A percentile compares a stretch with the other conserved stretches of the same genome.
Evolutionary conservation across 2,888 invertebrate species (phyloP).

Genomic region (Muschampia plurimacula): DNA sequence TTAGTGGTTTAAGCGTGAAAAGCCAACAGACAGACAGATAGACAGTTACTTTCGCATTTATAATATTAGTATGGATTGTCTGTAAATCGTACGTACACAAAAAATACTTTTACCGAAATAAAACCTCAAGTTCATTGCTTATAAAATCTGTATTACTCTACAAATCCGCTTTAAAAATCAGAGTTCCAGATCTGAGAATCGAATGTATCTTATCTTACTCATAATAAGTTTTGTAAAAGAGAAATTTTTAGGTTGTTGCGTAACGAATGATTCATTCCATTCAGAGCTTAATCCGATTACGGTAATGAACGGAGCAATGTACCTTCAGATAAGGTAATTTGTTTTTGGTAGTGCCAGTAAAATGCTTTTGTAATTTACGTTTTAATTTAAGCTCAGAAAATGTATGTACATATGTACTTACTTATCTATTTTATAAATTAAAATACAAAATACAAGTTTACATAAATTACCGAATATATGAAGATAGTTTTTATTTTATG

Average conservation of each 20-base stretch:
- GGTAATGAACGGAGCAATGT: conserved; percentile 16
- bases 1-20: no score
- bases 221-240: conserved; percentile 37
- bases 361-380: conserved; percentile 14
- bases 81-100: not conserved
- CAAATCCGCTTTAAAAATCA: conserved; percentile 24
- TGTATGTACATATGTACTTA: not conserved
- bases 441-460: no score
- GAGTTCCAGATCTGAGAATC: conserved; percentile 21
- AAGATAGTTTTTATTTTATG: not conserved
- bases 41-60: no score
- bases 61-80: no score
- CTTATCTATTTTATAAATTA: no score
- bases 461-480: no score
- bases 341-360: conserved; percentile 26
- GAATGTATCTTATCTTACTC: conserved; percentile 34
- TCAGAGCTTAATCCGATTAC: conserved; percentile 32
- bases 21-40: no score
- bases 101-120: not conserved
- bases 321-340: conserved; percentile 34
- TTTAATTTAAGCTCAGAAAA: conserved; percentile 8
- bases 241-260: conserved; percentile 37
- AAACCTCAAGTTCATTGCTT: conserved; percentile 9
- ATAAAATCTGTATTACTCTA: conserved; percentile 16
- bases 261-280: conserved; percentile 32